These are phyloP conservation scores for Pandion haliaetus DNA, from an alignment of 2,113 vertebrate genomes.

Conservation along the genomic window DNA sequence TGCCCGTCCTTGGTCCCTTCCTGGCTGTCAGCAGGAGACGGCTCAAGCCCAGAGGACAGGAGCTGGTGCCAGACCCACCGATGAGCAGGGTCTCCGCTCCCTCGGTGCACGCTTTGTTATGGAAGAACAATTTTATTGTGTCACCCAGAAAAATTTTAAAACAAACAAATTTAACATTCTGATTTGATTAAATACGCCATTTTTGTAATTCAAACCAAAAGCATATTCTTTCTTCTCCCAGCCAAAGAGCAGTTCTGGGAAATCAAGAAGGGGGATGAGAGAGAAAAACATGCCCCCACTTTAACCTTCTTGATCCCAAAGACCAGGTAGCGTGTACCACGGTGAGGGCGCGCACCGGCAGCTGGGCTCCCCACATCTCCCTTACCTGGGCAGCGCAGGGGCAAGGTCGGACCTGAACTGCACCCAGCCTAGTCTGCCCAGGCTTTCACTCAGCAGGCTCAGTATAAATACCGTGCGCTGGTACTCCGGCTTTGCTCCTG, in stretches of 20 bases:
- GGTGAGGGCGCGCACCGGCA: background rate
- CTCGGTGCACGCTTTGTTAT: rapidly evolving
- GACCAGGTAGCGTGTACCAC: background rate
- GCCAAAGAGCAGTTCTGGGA: background rate
- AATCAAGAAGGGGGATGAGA: background rate
- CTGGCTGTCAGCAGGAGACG: rapidly evolving
- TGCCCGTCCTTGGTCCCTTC: background rate
- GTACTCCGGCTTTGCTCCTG: background rate
- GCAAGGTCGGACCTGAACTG: background rate
- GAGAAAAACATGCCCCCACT: background rate
- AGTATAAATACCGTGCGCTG: background rate
- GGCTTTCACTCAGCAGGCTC: background rate
- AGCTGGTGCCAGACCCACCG: background rate
- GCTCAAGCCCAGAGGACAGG: background rate
- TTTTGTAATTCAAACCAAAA: background rate
- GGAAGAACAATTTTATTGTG: background rate
- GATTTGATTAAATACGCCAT: background rate
- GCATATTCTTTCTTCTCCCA: background rate
- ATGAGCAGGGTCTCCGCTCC: background rate
- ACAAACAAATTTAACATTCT: background rate
- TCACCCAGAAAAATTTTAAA: background rate
- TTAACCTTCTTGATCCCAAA: background rate
- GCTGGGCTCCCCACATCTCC: background rate
- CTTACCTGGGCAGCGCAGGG: too few relatives aligned
- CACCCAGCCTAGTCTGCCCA: background rate